Evolutionary conservation across 2,797 vertebrate species (phyloP).

Genomic region (Labeo calbasu): DNA sequence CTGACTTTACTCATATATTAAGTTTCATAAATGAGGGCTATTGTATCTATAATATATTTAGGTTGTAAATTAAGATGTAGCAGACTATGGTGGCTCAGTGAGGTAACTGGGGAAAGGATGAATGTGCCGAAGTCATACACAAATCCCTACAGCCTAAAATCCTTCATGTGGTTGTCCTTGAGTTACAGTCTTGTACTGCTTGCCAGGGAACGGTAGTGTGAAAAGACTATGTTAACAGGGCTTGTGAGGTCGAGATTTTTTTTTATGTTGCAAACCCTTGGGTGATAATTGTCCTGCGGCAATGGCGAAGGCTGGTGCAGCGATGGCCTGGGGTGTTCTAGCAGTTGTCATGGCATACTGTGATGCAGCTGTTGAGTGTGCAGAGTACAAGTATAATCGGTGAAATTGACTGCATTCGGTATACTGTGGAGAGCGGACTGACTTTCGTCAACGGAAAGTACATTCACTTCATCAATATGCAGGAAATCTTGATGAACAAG

Average conservation of each 20-base stretch:
- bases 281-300: background rate
- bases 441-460: background rate
- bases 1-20: too few species aligned
- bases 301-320: background rate
- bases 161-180: background rate
- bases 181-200: background rate
- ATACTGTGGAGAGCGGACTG: background rate
- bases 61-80: background rate
- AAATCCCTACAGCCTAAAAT: background rate
- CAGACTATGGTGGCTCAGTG: background rate
- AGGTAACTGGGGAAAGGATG: background rate
- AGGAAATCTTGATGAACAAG: background rate
- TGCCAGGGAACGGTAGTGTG: background rate
- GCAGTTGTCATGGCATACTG: background rate
- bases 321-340: background rate
- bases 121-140: background rate
- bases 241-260: background rate
- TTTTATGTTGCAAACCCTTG: background rate
- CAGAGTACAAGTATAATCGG: background rate
- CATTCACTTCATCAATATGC: constrained; percentile 2
- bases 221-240: constrained; percentile 4
- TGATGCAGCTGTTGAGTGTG: background rate
- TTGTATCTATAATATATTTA: background rate
- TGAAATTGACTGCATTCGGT: background rate
- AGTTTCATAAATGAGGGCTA: too few species aligned